Evolutionary conservation across 2,888 invertebrate genomes (phyloP), one percentile per base, ranked within the genome.

Genomic region (Malachius bipustulatus): DNA sequence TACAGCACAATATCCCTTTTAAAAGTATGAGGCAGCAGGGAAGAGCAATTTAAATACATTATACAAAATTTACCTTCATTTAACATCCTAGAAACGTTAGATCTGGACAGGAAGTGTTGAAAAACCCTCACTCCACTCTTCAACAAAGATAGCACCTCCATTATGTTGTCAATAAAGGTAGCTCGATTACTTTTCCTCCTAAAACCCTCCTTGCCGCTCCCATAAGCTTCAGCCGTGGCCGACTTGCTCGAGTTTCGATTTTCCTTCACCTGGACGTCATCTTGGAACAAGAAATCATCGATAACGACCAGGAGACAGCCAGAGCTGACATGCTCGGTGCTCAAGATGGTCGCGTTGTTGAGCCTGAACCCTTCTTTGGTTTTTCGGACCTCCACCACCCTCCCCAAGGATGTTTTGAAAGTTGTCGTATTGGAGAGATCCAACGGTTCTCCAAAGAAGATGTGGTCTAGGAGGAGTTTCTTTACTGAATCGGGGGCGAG

Each of bases 51-150:
- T n/a, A n/a, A n/a, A n/a, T n/a, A n/a, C n/a, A n/a, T n/a, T n/a
- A n/a, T n/a, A n/a, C n/a, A n/a, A n/a, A n/a, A 19, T n/a, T 6
- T 51, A 67, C 67, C 66, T 51, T 71, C 69, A 52, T 65, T 65
- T 44, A 73, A 61, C 26, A 64, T 50, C 49, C 67, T 64, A 30
- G 72, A 70, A 31, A 75, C 69, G 56, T 73, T 74, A 42, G 73
- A 73, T 51, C 70, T 65, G 16, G 70, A 66, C 41, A 75, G 60
- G 51, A 74, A 73, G 55, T 73, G 73, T 49, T 73, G 72, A 55
- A 75, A 75, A 33, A 74, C 73, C 53, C 73, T 65, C 37, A 73
- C 73, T 38, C 74, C 73, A 42, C 69, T 71, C 57, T 73, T 73
- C 52, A 74, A 67, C 56, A 69, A 70, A 43, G 69, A 66, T 44